A percentile compares a stretch with the other conserved stretches of the same genome.
These are phyloP conservation scores for Eupithecia vulgata DNA, from an alignment of 2,888 invertebrate species.

Conservation along the genomic window DNA sequence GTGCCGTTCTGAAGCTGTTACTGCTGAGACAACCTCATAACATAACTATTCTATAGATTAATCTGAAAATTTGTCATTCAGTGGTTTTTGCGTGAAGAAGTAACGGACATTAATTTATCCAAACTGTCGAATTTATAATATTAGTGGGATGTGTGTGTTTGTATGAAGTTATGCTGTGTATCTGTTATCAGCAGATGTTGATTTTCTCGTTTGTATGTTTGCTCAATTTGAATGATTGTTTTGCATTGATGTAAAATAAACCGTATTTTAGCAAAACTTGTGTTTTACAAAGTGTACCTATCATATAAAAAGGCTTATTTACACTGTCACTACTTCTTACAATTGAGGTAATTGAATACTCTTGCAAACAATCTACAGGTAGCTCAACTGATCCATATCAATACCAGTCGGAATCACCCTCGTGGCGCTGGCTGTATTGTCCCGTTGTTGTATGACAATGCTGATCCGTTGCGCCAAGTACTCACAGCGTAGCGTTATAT, in stretches of 20 bases:
- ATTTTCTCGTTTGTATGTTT: conserved; percentile 39
- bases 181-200: conserved; percentile 36
- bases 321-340: too few relatives aligned
- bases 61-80: neutral
- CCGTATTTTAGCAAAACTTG: conserved; percentile 30
- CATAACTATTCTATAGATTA: neutral
- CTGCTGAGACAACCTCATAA: neutral
- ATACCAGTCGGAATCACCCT: too few relatives aligned
- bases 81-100: too few relatives aligned
- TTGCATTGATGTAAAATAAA: conserved; percentile 40
- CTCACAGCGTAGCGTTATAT: too few relatives aligned
- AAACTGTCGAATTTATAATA: neutral
- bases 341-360: too few relatives aligned
- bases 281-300: conserved; percentile 11
- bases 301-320: neutral
- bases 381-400: too few relatives aligned
- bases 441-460: too few relatives aligned
- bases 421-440: too few relatives aligned
- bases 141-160: conserved; percentile 22
- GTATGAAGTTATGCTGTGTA: conserved; percentile 33
- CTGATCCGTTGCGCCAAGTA: too few relatives aligned
- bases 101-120: neutral
- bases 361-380: too few relatives aligned
- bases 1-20: neutral
- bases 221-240: conserved; percentile 37